Evolutionary conservation across 2,113 vertebrate genomes (phyloP).

Genomic region (Protobothrops mucrosquamatus): DNA sequence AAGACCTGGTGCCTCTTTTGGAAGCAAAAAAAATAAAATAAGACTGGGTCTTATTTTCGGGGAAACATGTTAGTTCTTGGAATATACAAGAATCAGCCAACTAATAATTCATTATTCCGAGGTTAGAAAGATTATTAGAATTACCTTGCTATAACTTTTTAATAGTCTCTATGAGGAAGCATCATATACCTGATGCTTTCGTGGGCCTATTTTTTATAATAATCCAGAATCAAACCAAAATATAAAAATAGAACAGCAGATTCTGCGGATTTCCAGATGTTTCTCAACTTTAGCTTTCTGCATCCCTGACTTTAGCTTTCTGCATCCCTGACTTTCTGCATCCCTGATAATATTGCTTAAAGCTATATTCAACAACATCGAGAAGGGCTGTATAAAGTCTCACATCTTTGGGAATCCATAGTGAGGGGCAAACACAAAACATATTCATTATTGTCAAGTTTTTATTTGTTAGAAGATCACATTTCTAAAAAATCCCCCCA

Average conservation of each 20-base stretch:
- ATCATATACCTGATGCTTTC: neutral
- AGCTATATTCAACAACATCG: neutral
- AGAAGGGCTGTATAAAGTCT: neutral
- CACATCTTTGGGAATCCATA: neutral
- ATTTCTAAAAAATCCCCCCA: neutral
- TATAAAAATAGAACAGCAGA: neutral
- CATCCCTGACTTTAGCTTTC: neutral
- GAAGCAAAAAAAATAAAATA: too few relatives aligned
- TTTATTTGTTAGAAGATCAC: neutral
- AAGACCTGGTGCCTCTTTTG: too few relatives aligned
- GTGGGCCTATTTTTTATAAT: neutral
- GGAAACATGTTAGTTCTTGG: neutral
- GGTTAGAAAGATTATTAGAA: neutral
- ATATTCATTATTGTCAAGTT: neutral
- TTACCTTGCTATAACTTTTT: neutral
- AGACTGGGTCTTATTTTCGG: too few relatives aligned
- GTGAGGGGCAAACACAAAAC: neutral
- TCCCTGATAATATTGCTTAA: neutral
- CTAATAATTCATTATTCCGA: neutral
- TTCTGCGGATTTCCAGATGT: neutral
- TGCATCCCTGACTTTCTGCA: neutral
- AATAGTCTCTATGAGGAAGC: neutral
- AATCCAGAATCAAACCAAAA: neutral
- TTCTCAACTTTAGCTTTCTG: neutral
- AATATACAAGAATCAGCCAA: neutral